Base-by-base conservation (phyloP, 2,888 invertebrate species). In the Drosophila maculinotata region DNA sequence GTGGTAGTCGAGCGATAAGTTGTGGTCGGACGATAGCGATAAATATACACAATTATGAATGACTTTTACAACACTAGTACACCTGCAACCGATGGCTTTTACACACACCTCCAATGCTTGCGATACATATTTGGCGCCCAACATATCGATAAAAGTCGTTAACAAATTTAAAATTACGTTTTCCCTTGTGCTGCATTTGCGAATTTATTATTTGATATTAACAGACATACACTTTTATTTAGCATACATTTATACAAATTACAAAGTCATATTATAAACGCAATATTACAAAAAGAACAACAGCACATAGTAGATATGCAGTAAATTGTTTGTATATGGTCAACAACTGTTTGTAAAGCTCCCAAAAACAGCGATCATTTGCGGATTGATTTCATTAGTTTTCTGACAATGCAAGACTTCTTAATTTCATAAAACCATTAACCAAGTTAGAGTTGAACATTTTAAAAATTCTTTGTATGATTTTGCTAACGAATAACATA, bases 401-500 rank as follows among this genome's bases (percentile, higher is more conserved):
- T 35, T 36, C 8, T 36, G 59, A 36, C 36, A 51, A 31, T 39
- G 49, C 25, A 45, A 53, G 39, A 15, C 59, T 33, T 79, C 75
- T 62, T 59, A 81, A 57, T 59, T 69, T 83, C 58, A 48, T 73
- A 77, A 64, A 69, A 80, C 86, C 72, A 59, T 57, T 69, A 75
- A 83, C 84, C 83, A 77, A 52, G 69, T 83, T 75, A 38, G 63
- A 59, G 69, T 83, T 81, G 80, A 80, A 81, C 80, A 63, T 63
- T 33, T 59, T 75, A 41, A 69, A 67, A 72, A 86, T 65, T 85
- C 53, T 79, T 86, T 77, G 80, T 47, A 81, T 66, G 67, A 81
- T 77, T 80, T 52, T 51, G 53, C 81, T 81, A 81, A 77, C 84
- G 72, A 82, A 79, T 76, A 85, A 81, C 77, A 68, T 72, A 69